Evolutionary conservation across 2,113 vertebrate species (phyloP), one percentile per base, ranked within the genome.

Genomic region (Hippocampus abdominalis): DNA sequence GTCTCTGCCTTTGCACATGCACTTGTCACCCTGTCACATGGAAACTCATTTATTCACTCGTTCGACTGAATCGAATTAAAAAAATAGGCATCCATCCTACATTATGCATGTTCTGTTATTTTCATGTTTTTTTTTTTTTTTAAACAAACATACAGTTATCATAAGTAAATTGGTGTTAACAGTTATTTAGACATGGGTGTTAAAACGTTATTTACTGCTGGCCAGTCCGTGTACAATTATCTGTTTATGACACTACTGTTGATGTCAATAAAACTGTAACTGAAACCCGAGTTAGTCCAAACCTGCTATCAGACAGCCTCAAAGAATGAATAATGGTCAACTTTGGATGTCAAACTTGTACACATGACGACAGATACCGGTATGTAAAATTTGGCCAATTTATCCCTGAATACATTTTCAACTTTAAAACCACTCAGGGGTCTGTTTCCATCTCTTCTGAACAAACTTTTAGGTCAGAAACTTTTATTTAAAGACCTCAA

Each of bases 381-480:
- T 32, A 20, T 32, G 29, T 32, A 32, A 32, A 32, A 61, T 36
- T 61, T 7, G 15, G 16, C 20, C 32, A 21, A 32, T 39, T 1
- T 27, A 57, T 57, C 11, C 1, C 21, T 57, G n/a, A 57, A 25
- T 27, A 10, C 13, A 27, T 3, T 8, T 1, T n/a, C 4, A 12
- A 25, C 13, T 29, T 29, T 59, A 12, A 59, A 57, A 59, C 4
- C 25, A 29, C 25, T 59, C 12, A 3, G 15, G 20, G 21, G n/a
- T 56, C n/a, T 56, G 11, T 13, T 25, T 27, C 12, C 25, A 23
- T 23, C 11, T 68, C 8, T 3, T 65, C 23, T 0, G n/a, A 56
- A 64, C 72, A 42, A 39, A 42, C 40, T 69, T 78, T 71, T 53
- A 72, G 40, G 44, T 80, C 69, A 76, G 32, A 27, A n/a, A 44